Base-by-base conservation (phyloP, 2,113 vertebrate genomes). In the Ageneiosus marmoratus region DNA sequence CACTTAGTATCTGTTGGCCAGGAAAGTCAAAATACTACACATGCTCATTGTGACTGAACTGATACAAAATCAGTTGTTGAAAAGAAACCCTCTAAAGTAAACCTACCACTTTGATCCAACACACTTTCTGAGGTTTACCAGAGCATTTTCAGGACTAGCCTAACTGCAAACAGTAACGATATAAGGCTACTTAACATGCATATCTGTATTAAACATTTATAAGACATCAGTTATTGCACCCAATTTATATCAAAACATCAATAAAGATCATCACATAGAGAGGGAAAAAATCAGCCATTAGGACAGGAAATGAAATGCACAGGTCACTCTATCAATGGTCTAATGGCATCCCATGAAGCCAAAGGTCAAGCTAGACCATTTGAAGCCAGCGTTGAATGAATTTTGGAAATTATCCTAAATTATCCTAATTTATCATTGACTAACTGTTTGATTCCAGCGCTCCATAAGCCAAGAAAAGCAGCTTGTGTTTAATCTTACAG, bases 101-200 rank as follows among this genome's bases (percentile, higher is more conserved):
- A 53, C 29, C 72, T 63, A 29, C 69, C n/a, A 74, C 24, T 24
- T 48, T 74, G 69, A 58, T 56, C n/a, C 48, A 34, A 50, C 29
- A 73, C 41, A 48, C 80, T 60, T 62, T 44, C 53, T 15, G 37
- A 81, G 55, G 55, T 81, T 50, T 34, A 78, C 13, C 51, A 77
- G 29, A 77, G 27, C 13, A 55, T 32, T 55, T 55, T 75, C 73
- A 63, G 58, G 44, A 50, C 58, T 79, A 63, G 63, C 27, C 48
- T 55, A 50, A 55, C n/a, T 55, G 62, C 62, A 69, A 67, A 69
- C 27, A 80, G 46, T 37, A 80, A 53, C 18, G 37, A 63, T 32
- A 80, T 80, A 69, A 67, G 62, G 18, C 15, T 75, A 50, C 63
- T 62, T 48, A 77, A 76, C 81, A 77, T 83, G 72, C 81, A 83